Evolutionary conservation across 2,113 vertebrate species (phyloP).

Genomic region (Scalopus aquaticus): DNA sequence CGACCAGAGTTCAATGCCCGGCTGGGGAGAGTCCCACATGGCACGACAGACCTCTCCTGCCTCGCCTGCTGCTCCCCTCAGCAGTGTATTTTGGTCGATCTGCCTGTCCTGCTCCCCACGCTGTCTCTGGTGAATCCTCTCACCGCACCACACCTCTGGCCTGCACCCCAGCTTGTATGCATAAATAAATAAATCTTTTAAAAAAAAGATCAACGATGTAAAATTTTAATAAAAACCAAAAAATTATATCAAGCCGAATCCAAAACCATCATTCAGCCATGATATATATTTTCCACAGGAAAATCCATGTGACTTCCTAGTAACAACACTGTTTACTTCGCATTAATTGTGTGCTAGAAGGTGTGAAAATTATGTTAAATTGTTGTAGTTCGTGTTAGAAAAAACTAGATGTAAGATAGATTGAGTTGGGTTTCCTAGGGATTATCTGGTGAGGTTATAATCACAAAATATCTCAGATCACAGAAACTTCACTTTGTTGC

Average conservation of each 20-base stretch:
- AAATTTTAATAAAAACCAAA: too few species aligned
- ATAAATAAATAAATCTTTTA: too few species aligned
- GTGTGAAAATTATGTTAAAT: not conserved
- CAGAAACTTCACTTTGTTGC: not conserved
- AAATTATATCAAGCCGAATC: not conserved
- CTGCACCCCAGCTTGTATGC: too few species aligned
- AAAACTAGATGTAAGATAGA: not conserved
- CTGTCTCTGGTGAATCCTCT: too few species aligned
- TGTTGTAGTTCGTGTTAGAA: not conserved
- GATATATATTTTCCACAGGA: not conserved
- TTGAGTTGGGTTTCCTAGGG: not conserved
- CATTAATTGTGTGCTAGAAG: not conserved
- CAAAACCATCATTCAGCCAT: not conserved
- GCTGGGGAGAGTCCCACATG: too few species aligned
- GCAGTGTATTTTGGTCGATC: too few species aligned
- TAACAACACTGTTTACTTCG: not conserved
- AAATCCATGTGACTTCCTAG: not conserved
- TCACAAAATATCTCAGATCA: not conserved
- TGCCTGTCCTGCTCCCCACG: too few species aligned
- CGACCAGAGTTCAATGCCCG: too few species aligned
- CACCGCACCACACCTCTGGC: too few species aligned
- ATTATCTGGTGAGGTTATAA: not conserved
- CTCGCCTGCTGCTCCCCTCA: too few species aligned
- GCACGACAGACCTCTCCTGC: too few species aligned
- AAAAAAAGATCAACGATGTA: too few species aligned